Evolutionary conservation across 2,113 vertebrate species (phyloP), one percentile per base, ranked within the genome.

Genomic region (Lota lota): DNA sequence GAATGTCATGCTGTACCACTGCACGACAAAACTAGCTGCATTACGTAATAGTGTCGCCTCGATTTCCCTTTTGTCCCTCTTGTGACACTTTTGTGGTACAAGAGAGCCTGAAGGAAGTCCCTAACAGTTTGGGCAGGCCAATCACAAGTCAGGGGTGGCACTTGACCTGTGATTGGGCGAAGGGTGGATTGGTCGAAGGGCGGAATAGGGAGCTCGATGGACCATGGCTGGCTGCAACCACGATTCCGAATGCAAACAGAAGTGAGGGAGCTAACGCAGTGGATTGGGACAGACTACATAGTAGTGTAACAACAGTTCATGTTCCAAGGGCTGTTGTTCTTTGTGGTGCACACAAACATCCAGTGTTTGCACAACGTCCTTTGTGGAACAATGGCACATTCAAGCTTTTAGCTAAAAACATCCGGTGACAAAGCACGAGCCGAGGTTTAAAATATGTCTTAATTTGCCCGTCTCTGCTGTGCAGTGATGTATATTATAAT

Each of bases 321-420:
- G 60, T 62, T 51, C 47, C 72, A 72, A 67, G 59, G 62, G 66
- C 68, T 10, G 40, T 47, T 5, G 40, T 47, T 47, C 40, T 47
- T 47, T 11, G 10, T 14, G 68, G 57, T 76, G 77, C 77, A 60
- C 33, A 60, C 40, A 47, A 47, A 47, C 40, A 47, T 47, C 40
- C 40, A 8, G 2, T 12, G 40, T 14, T 47, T 47, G 40, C 40
- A 33, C 28, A 40, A 54, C 17, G 58, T 67, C 59, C 20, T 18
- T 72, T 59, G 20, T 20, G 36, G 22, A 67, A 73, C 22, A 73
- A 33, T 69, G 20, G 72, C 50, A 73, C 68, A 53, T 57, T 50
- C 0, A 24, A 77, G 69, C 72, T 78, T 56, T 74, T 61, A 76
- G 66, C 67, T 74, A 78, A 82, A 66, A 72, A 77, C 50, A 77